Evolutionary conservation across 2,888 invertebrate species (phyloP), one percentile per base, ranked within the genome.

Genomic region (Clivina fossor): DNA sequence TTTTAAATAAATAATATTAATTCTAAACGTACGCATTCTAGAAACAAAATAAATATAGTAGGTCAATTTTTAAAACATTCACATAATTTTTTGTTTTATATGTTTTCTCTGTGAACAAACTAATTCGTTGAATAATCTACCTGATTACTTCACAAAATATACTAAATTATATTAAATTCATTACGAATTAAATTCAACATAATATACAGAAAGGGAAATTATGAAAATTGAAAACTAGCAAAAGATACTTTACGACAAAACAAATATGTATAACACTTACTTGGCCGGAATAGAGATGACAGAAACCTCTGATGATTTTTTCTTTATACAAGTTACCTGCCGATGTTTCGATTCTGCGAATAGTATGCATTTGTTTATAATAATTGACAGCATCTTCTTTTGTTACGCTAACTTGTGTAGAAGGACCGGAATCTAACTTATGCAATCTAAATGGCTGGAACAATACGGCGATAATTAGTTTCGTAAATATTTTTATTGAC

Each of bases 241-340:
- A n/a, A n/a, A n/a, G n/a, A n/a, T n/a, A n/a, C n/a, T 40, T 7
- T 1, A 78, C 72, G 40, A 32, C 24, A 20, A 20, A 30, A 22
- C 26, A n/a, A 67, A 44, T 15, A 33, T 24, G 8, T 20, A 33
- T 22, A 47, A 72, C 72, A 61, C 71, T 73, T 65, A 88, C 90
- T 77, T 93, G 93, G 38, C 98, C 98, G 58, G 95, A 94, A 74
- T 98, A 99, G 61, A 99, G 82, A 75, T 99, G 98, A 69, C 98
- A 98, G 76, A 99, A 99, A 5, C 98, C 98, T 66, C 98, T 80
- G 62, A 99, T 88, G 63, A 87, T 84, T 78, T 98, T 98, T 71
- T 96, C 95, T 72, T 98, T 98, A 74, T 99, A 99, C 58, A 99
- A 78, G 76, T 92, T 95, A 26, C 93, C 93, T 3, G 97, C 88